A percentile compares a stretch with the other conserved stretches of the same genome.
phyloP scores from a whole-genome alignment of 2,113 vertebrate species.

The Colaptes auratus region DNA sequence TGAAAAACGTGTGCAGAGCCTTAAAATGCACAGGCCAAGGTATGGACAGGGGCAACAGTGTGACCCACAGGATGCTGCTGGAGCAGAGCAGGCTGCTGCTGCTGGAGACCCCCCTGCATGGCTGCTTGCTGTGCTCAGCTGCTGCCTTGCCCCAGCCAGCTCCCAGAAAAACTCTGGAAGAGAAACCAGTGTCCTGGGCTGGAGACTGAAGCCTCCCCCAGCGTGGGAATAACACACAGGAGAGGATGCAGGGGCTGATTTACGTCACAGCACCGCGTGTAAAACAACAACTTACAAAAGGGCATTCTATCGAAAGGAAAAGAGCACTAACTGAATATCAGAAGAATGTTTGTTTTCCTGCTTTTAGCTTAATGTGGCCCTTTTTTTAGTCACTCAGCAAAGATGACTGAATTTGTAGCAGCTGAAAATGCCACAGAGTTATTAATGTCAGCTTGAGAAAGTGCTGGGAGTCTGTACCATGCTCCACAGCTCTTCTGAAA shows the following conservation, averaged over 20 bases:
- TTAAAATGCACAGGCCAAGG: neutral
- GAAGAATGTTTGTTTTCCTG: slow-evolving; percentile 59
- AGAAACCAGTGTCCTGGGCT: neutral
- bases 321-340: neutral
- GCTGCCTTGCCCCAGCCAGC: neutral
- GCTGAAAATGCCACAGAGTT: neutral
- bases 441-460: slow-evolving; percentile 26
- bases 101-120: accelerated
- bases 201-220: neutral
- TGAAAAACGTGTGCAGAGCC: neutral
- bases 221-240: slow-evolving; percentile 47
- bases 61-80: accelerated
- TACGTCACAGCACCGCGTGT: slow-evolving; percentile 35
- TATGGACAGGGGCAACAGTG: accelerated
- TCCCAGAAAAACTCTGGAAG: neutral
- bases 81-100: neutral
- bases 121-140: neutral
- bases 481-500: neutral
- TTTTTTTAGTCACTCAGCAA: slow-evolving; percentile 7
- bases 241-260: slow-evolving; percentile 55
- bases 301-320: slow-evolving; percentile 60
- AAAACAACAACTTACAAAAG: slow-evolving; percentile 45
- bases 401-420: neutral
- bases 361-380: slow-evolving; percentile 32
- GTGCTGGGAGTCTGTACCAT: neutral